These are phyloP conservation scores for Augochlorella aurata DNA, from an alignment of 2,888 invertebrate genomes.

Conservation along the genomic window DNA sequence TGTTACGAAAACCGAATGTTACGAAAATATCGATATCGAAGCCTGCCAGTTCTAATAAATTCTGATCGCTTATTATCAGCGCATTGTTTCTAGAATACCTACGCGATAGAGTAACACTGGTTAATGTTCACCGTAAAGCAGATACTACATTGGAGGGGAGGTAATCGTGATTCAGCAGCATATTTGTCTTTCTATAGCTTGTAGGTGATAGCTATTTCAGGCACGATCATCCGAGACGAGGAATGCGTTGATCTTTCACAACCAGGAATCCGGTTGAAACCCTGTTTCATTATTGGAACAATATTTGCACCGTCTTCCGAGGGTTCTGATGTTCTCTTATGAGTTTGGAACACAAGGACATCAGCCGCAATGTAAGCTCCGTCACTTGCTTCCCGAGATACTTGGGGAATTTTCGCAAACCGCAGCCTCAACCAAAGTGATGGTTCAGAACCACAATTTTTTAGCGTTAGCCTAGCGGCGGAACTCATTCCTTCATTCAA, in stretches of 20 bases:
- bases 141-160: background rate
- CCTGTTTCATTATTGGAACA: background rate
- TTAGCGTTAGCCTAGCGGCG: background rate
- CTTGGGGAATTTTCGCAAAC: background rate
- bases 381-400: background rate
- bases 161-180: background rate
- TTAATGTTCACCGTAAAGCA: slow-evolving; percentile 21
- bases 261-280: background rate
- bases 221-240: background rate
- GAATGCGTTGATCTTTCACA: background rate
- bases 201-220: background rate
- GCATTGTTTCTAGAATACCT: background rate
- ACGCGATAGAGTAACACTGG: background rate
- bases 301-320: background rate
- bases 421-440: background rate
- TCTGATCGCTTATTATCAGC: background rate
- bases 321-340: background rate
- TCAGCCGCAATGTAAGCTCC: background rate
- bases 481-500: background rate
- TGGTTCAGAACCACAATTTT: background rate
- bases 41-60: too few species aligned
- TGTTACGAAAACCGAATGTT: too few species aligned
- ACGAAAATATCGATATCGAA: too few species aligned
- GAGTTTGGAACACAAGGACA: background rate
- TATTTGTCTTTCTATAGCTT: background rate